Percentiles rank a stretch among this genome's conserved stretches.
These are phyloP conservation scores for Triops longicaudatus DNA, from an alignment of 1,140 invertebrate genomes.

Conservation along the genomic window DNA sequence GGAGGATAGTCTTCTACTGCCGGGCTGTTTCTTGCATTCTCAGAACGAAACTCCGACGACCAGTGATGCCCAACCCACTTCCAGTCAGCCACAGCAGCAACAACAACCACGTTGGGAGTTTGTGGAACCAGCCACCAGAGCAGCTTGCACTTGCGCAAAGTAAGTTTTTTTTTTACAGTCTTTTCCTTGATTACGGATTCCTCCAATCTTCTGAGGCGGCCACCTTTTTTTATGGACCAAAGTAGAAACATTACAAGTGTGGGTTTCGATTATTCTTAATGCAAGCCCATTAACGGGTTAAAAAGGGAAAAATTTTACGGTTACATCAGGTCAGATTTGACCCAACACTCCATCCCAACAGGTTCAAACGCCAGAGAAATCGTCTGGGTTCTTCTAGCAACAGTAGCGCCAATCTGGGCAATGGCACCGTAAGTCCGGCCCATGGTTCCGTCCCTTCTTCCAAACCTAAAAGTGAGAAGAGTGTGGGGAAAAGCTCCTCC, in stretches of 20 bases:
- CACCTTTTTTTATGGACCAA: too few species aligned
- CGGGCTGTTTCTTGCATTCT: slow-evolving; percentile 29
- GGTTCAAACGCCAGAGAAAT: slow-evolving; percentile 18
- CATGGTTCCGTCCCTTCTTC: background rate
- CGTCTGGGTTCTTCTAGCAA: slow-evolving; percentile 13
- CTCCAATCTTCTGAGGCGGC: too few species aligned
- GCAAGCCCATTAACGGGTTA: background rate
- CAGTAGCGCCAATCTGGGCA: slow-evolving; percentile 18
- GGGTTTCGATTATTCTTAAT: background rate
- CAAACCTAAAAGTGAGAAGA: slow-evolving; percentile 20
- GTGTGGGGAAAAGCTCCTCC: slow-evolving; percentile 6
- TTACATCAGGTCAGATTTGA: background rate
- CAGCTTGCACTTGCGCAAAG: slow-evolving; percentile 67
- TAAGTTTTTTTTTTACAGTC: slow-evolving; percentile 32
- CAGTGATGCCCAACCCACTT: slow-evolving; percentile 31
- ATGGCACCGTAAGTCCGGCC: background rate
- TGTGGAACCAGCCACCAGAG: slow-evolving; percentile 70
- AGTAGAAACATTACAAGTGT: background rate
- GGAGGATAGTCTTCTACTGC: slow-evolving; percentile 55
- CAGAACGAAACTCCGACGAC: slow-evolving; percentile 29
- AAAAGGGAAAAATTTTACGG: background rate
- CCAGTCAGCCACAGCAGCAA: slow-evolving; percentile 42
- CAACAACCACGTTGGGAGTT: slow-evolving; percentile 58
- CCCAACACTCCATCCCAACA: background rate
- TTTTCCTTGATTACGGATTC: background rate